Evolutionary conservation across 2,797 vertebrate species (phyloP).

Genomic region (Hypotaenidia philippensis): DNA sequence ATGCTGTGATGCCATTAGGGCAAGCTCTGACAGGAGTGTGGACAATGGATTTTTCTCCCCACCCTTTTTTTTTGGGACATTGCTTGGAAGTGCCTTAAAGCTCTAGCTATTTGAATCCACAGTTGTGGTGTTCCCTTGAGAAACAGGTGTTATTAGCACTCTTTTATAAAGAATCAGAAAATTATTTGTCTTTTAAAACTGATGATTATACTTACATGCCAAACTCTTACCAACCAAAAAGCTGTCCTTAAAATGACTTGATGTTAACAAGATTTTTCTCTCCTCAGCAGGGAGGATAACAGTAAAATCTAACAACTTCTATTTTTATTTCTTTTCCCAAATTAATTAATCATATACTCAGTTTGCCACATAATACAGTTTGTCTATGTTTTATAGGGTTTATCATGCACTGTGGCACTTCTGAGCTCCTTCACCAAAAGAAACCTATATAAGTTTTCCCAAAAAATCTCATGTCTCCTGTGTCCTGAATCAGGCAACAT

Average conservation of each 20-base stretch:
- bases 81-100: conserved; percentile 41
- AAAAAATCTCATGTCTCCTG: conserved; percentile 27
- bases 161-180: conserved; percentile 66
- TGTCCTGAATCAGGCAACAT: conserved; percentile 19
- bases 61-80: background rate
- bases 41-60: background rate
- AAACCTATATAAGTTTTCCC: background rate
- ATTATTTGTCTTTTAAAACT: conserved; percentile 42
- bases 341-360: conserved; percentile 14
- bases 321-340: background rate
- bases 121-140: conserved; percentile 7
- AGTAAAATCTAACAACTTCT: background rate
- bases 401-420: background rate
- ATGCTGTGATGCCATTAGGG: background rate
- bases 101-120: conserved; percentile 21
- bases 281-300: background rate
- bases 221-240: conserved; percentile 32
- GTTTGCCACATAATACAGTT: background rate
- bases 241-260: conserved; percentile 57
- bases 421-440: background rate
- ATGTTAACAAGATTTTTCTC: conserved; percentile 26
- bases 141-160: conserved; percentile 45
- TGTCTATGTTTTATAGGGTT: conserved; percentile 3
- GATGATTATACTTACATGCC: background rate
- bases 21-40: background rate